Conservation (phyloP, 30 jellyfish, hydroid and myxozoan species). For the Aurelia coerulea region DNA sequence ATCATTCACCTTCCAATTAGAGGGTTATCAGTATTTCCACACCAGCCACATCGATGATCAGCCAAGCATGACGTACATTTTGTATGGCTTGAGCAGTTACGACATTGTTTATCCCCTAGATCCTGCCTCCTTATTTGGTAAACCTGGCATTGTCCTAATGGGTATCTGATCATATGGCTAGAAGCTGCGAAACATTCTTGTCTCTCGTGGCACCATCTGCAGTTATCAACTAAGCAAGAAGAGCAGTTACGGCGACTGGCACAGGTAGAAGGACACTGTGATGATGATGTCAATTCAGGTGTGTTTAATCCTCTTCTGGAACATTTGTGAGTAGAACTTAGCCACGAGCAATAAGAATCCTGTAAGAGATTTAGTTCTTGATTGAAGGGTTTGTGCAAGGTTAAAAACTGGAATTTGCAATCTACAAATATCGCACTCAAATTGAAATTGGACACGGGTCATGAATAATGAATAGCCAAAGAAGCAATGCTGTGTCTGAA, state of each 20-base stretch:
- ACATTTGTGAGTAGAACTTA: slow-evolving; percentile 6
- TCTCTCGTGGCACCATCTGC: slow-evolving; percentile 79
- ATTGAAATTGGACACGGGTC: no score
- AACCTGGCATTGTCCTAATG: slow-evolving; percentile 55
- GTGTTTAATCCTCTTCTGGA: slow-evolving; percentile 27
- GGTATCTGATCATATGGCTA: slow-evolving; percentile 21
- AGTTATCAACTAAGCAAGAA: background rate
- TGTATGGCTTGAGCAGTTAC: slow-evolving; percentile 59
- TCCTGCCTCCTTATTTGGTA: background rate
- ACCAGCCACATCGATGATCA: slow-evolving; percentile 94
- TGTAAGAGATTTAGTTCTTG: no score
- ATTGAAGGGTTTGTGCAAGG: no score
- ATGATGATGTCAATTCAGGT: slow-evolving; percentile 5
- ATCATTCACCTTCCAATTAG: slow-evolving; percentile 75
- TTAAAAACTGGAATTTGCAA: no score
- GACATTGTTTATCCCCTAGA: slow-evolving; percentile 31
- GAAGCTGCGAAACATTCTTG: slow-evolving; percentile 65
- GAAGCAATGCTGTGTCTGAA: no score
- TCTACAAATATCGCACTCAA: no score
- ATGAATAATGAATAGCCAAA: no score
- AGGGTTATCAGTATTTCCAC: slow-evolving; percentile 75
- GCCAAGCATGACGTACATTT: slow-evolving; percentile 76
- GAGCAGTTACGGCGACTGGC: background rate
- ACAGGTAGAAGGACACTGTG: slow-evolving; percentile 48
- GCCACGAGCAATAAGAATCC: no score